Evolutionary conservation across 1,140 invertebrate species (phyloP), one percentile per base, ranked within the genome.

Genomic region (Drosophila repleta): DNA sequence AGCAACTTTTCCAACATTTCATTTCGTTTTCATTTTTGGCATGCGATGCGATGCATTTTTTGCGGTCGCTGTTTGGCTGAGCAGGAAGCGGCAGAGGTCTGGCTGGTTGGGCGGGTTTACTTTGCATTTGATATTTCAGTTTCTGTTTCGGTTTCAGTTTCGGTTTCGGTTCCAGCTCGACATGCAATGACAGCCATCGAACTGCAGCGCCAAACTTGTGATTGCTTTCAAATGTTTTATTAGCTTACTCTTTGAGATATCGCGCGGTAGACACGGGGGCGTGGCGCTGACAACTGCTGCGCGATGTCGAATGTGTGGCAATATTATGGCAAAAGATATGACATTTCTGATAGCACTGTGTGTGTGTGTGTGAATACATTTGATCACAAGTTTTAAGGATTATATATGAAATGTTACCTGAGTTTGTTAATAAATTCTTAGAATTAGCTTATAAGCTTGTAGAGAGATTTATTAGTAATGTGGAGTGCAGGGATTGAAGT

Each of bases 181-280:
- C 83, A 88, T 88, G 78, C 83, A 88, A 82, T 73, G 83, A 82
- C 82, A 82, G 66, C 72, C 79, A 79, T 88, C 83, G 73, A 76
- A 55, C 39, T 64, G 68, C 52, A 75, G 73, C 48, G 71, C 67
- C 57, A 76, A 85, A 88, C 62, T 87, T 85, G 56, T 82, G 83
- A 88, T 87, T 82, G 82, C 83, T 76, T 82, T 76, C 69, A 82
- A 87, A 87, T 87, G 83, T 87, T 88, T 87, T 87, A 87, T 88
- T 78, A 79, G 83, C 75, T 74, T 72, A 66, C 68, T 56, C 10
- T 79, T 60, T 68, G 57, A 35, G 32, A 13, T 3, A 11, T 35
- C 10, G 32, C 10, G 26, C 15, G 49, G 15, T 15, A n/a, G 10
- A 3, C 1, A 11, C 3, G 18, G 20, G 32, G 49, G 0, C 37